Percentiles rank a stretch among this genome's conserved stretches.
Conservation (phyloP, 1,140 invertebrate species). For the Pissodes strobi region DNA sequence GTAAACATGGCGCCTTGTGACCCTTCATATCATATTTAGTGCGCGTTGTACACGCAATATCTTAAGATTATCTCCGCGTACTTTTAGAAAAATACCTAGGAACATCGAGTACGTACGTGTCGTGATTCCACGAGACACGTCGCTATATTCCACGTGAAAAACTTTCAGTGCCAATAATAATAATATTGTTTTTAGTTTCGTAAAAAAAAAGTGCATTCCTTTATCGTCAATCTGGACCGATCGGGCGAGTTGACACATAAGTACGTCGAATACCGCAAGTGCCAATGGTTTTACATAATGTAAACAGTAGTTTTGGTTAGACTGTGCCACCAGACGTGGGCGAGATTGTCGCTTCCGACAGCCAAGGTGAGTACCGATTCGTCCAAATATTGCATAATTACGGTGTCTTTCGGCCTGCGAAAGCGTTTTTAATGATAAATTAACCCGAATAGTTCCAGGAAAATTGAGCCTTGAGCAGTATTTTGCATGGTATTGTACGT, state of each 20-base stretch:
- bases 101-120: too few species aligned
- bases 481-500: slow-evolving; percentile 55
- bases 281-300: slow-evolving; percentile 38
- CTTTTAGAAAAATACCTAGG: slow-evolving; percentile 33
- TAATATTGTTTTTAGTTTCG: too few species aligned
- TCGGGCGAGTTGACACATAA: too few species aligned
- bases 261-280: slow-evolving; percentile 4
- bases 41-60: slow-evolving; percentile 48
- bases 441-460: slow-evolving; percentile 23
- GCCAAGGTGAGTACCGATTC: slow-evolving; percentile 28
- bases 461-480: slow-evolving; percentile 33
- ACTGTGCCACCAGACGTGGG: slow-evolving; percentile 31
- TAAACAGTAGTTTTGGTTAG: slow-evolving; percentile 39
- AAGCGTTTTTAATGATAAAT: not conserved
- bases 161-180: slow-evolving; percentile 17
- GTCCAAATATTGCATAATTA: slow-evolving; percentile 10
- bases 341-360: slow-evolving; percentile 27
- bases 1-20: slow-evolving; percentile 55
- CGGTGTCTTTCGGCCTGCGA: not conserved
- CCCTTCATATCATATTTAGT: slow-evolving; percentile 55
- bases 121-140: too few species aligned
- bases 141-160: too few species aligned
- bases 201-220: too few species aligned
- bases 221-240: too few species aligned
- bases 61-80: slow-evolving; percentile 46